Conservation (phyloP, 2,797 vertebrate genomes). For the Micrastur ruficollis region DNA sequence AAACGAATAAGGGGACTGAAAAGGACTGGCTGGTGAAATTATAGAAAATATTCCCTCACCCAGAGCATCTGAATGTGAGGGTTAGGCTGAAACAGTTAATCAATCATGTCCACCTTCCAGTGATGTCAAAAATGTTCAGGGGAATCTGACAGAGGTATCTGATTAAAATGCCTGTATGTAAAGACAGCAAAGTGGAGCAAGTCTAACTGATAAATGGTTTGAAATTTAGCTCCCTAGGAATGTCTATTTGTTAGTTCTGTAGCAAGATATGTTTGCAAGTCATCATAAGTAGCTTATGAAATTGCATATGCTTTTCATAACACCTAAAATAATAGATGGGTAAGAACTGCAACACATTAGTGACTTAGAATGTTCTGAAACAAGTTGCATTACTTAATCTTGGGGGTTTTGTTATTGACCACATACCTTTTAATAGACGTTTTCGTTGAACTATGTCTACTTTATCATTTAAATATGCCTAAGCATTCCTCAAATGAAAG, state of each 20-base stretch:
- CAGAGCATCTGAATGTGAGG: background rate
- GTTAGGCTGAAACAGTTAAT: background rate
- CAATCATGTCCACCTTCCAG: background rate
- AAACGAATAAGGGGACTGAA: background rate
- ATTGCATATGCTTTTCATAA: background rate
- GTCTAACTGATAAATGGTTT: background rate
- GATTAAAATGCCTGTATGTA: background rate
- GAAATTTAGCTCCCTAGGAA: background rate
- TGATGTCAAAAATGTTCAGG: background rate
- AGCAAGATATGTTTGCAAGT: background rate
- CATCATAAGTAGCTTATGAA: background rate
- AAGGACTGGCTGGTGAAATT: background rate
- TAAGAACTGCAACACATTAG: background rate
- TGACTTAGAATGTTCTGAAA: background rate
- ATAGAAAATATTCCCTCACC: background rate
- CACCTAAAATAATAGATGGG: background rate
- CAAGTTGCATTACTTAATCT: background rate
- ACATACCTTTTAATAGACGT: background rate
- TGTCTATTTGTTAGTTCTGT: background rate
- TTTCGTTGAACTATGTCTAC: background rate
- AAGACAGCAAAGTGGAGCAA: background rate
- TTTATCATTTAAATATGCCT: background rate
- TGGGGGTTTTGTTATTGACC: accelerated
- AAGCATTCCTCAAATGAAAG: background rate
- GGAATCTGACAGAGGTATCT: background rate